Percentiles rank a stretch among this genome's conserved stretches.
phyloP scores from a whole-genome alignment of 2,113 vertebrate genomes.

The Lepus timidus region DNA sequence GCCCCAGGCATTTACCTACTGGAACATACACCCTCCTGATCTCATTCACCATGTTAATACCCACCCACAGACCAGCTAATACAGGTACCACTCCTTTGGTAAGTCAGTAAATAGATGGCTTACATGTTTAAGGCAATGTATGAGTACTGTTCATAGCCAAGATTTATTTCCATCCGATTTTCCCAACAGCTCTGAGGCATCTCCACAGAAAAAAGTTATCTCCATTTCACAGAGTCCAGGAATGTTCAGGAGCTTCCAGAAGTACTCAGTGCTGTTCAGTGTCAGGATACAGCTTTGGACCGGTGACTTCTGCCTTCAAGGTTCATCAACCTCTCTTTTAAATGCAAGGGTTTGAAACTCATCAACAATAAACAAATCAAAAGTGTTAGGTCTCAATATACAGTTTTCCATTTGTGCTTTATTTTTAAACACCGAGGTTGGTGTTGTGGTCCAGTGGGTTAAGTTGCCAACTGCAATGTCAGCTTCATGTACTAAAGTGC shows the following conservation, averaged over 20 bases:
- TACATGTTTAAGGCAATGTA: slow-evolving; percentile 21
- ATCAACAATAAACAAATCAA: not conserved
- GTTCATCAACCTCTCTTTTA: slow-evolving; percentile 30
- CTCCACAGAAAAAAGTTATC: slow-evolving; percentile 22
- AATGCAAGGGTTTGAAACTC: not conserved
- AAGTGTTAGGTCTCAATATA: slow-evolving; percentile 46
- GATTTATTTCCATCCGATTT: slow-evolving; percentile 40
- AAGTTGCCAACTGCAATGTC: no score
- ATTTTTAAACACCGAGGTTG: not conserved
- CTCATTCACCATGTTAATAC: not conserved
- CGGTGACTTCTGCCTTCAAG: not conserved
- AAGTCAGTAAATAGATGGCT: not conserved
- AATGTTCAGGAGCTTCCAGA: not conserved
- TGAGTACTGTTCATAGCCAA: slow-evolving; percentile 34
- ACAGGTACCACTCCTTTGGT: not conserved
- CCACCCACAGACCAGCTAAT: not conserved
- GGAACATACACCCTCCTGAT: not conserved
- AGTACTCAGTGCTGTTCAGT: not conserved
- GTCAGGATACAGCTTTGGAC: not conserved
- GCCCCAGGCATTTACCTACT: not conserved
- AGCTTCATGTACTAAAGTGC: no score
- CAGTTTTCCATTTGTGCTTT: not conserved
- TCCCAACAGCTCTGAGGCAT: slow-evolving; percentile 1
- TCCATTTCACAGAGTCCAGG: not conserved
- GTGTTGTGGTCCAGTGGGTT: no score